Percentiles rank a stretch among this genome's conserved stretches.
Conservation (phyloP, 2,113 vertebrate species). For the Myrmophylax atrothorax region DNA sequence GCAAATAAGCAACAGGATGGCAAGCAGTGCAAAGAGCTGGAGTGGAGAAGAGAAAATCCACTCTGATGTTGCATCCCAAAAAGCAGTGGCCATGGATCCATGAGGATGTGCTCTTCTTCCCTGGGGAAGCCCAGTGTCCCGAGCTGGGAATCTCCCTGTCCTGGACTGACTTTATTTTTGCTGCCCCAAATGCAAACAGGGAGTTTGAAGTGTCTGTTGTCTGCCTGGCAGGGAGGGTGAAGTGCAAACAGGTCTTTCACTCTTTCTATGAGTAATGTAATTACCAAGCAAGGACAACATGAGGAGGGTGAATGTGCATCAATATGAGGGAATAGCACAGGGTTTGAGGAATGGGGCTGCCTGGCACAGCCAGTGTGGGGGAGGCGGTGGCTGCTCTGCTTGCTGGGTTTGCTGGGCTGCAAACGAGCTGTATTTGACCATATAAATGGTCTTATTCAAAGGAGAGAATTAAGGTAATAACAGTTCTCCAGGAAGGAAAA, state of each 20-base stretch:
- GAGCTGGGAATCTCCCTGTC: not conserved
- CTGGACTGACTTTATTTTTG: not conserved
- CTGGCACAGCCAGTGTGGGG: rapidly evolving
- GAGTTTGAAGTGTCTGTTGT: rapidly evolving
- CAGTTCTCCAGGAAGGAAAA: conserved; percentile 6
- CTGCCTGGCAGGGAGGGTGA: not conserved
- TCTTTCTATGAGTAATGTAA: not conserved
- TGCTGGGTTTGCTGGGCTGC: not conserved
- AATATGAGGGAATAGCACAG: rapidly evolving
- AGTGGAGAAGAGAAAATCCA: not conserved
- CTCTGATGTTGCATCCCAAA: rapidly evolving
- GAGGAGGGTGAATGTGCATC: not conserved
- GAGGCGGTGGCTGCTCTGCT: not conserved
- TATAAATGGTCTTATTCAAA: conserved; percentile 21
- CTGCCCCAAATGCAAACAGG: rapidly evolving
- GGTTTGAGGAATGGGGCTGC: not conserved
- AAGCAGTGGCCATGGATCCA: rapidly evolving
- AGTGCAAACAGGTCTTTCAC: not conserved
- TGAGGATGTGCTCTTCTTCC: rapidly evolving
- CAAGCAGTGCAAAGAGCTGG: rapidly evolving
- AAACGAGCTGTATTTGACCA: not conserved
- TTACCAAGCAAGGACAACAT: not conserved
- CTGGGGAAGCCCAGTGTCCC: not conserved
- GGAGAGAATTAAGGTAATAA: conserved; percentile 55
- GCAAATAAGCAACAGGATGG: not conserved